These are phyloP conservation scores for Aptenodytes forsteri DNA, from an alignment of 2,113 vertebrate genomes.

Conservation along the genomic window DNA sequence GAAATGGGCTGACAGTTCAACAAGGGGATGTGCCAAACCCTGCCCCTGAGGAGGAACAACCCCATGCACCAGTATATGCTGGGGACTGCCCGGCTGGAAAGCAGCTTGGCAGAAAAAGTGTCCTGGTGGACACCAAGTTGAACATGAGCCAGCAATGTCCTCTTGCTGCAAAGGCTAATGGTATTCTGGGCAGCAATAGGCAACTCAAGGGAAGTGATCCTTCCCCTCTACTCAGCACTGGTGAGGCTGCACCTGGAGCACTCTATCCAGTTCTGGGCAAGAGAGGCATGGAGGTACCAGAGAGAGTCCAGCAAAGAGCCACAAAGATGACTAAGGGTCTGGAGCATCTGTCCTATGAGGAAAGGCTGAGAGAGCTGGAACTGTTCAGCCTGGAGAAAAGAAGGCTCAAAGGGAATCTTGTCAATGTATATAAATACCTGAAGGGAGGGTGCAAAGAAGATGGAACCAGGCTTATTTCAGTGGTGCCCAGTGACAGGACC, in stretches of 20 bases:
- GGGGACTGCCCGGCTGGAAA: background rate
- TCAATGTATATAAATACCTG: background rate
- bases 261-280: background rate
- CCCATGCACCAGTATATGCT: background rate
- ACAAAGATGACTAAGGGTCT: background rate
- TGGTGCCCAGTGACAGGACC: too few species aligned
- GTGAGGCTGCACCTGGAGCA: background rate
- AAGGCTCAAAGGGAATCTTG: background rate
- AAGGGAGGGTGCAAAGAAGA: background rate
- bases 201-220: background rate
- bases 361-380: background rate
- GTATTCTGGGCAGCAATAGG: background rate
- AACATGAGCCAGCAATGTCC: background rate
- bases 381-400: background rate
- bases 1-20: background rate
- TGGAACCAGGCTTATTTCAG: too few species aligned
- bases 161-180: background rate
- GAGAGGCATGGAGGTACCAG: background rate
- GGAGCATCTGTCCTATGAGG: background rate
- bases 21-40: background rate
- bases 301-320: background rate
- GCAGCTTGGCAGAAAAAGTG: background rate
- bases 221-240: background rate
- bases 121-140: background rate
- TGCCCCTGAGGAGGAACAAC: background rate